These are phyloP conservation scores for Oegoconia quadripuncta DNA, from an alignment of 2,888 invertebrate genomes.

Conservation along the genomic window DNA sequence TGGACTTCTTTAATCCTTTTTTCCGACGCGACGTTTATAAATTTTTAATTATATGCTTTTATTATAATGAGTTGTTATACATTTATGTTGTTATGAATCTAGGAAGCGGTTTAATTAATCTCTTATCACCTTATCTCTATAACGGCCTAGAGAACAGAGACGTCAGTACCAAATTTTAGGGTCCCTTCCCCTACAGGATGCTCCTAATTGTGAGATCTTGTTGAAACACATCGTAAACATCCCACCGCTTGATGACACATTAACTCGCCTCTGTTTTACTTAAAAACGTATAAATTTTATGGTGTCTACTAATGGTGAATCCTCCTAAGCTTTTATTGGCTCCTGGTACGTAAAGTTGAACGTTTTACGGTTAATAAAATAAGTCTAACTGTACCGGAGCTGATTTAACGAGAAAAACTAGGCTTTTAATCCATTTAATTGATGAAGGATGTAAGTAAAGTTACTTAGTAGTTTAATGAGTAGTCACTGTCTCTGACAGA, in stretches of 20 bases:
- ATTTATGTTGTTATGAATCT: too few species aligned
- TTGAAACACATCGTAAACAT: constrained; percentile 51
- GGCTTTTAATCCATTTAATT: background rate
- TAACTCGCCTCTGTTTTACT: constrained; percentile 43
- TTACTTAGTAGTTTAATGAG: too few species aligned
- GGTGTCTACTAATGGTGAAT: constrained; percentile 11
- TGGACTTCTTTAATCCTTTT: too few species aligned
- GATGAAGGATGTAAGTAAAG: background rate
- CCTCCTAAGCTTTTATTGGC: constrained; percentile 11
- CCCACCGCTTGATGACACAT: constrained; percentile 41
- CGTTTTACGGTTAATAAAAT: background rate
- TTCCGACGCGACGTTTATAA: too few species aligned
- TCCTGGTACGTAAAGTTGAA: constrained; percentile 1
- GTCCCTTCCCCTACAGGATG: constrained; percentile 29
- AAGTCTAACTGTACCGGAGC: background rate
- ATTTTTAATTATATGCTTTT: too few species aligned
- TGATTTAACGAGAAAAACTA: background rate
- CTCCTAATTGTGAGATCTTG: constrained; percentile 48
- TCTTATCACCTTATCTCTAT: too few species aligned
- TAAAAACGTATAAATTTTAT: constrained; percentile 37
- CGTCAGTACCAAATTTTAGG: background rate
- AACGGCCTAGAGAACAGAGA: too few species aligned
- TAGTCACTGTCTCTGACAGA: too few species aligned
- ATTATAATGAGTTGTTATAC: too few species aligned
- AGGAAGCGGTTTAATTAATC: too few species aligned